Evolutionary conservation across 2,797 vertebrate genomes (phyloP), one percentile per base, ranked within the genome.

Genomic region (Sternotherus odoratus): DNA sequence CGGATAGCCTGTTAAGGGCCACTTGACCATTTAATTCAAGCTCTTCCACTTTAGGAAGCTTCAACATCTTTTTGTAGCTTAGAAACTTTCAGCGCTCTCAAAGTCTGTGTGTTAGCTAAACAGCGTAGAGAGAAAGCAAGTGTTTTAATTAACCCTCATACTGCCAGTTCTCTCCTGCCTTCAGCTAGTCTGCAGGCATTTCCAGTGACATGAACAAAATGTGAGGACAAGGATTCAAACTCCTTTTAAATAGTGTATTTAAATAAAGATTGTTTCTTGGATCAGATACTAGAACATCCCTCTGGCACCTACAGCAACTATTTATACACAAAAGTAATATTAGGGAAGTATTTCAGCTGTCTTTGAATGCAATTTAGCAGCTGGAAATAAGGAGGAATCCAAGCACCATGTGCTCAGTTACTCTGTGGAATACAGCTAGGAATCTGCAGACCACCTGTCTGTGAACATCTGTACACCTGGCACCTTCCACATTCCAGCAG

Each of bases 281-380:
- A 94, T 77, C 82, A 5, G 86, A 82, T 96, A 96, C 96, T 95
- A 96, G 95, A 97, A 96, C 96, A 97, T 97, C 96, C 94, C 92
- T 85, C 91, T 90, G 94, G 96, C 96, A 96, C 95, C 93, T 94
- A 96, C 69, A 93, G 90, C 92, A 94, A 96, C 91, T 95, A 96
- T 96, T 96, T 96, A 95, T 96, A 97, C 94, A 95, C 94, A 95
- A 95, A 36, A 95, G 90, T 96, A 96, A 95, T 96, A 94, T 94
- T 96, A 97, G 96, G 95, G 95, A 96, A 96, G 94, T 97, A 97
- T 97, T 97, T 96, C 94, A 97, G 95, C 96, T 90, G 96, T 89
- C 91, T 97, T 95, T 91, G 95, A 95, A 96, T 97, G 95, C 90
- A 96, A 82, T 96, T 95, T 94, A 96, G 95, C 96, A 97, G 96